Evolutionary conservation across 2,888 invertebrate genomes (phyloP), one percentile per base, ranked within the genome.

Genomic region (Chalcosyrphus nemorum): DNA sequence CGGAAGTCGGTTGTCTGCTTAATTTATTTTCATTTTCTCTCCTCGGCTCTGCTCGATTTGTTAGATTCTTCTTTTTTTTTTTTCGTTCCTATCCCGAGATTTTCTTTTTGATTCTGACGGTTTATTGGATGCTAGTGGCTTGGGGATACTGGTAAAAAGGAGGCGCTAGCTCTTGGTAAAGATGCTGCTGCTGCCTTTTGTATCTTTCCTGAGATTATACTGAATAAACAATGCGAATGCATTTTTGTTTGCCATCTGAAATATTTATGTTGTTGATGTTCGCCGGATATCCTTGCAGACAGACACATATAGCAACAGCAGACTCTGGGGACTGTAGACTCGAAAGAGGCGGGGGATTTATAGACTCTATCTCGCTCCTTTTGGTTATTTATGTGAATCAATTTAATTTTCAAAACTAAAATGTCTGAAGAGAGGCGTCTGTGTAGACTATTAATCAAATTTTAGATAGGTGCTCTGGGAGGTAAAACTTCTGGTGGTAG

Each of bases 141-240:
- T n/a, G n/a, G n/a, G n/a, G n/a, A n/a, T n/a, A n/a, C n/a, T 15
- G 24, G 15, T 24, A 38, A 7, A 15, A 52, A 68, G 61, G 38
- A 77, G 77, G 61, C 70, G 41, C 54, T 52, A 61, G 54, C 77
- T 56, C 77, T 63, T 61, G 52, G 52, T 15, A 77, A 77, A 77
- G 68, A 70, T 68, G 52, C 54, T 77, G 29, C 59, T n/a, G n/a
- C 29, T 77, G 29, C 59, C 43, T 52, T 68, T 68, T 68, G 75
- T 75, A 50, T 66, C 66, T 76, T n/a, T 59, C 41, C 41, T 19
- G 35, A 70, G 54, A 77, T 70, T 77, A 70, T 77, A 61, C 52
- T 71, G 72, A 71, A 78, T 70, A 78, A 71, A 78, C 78, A 78
- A 78, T 78, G 78, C 56, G 71, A 78, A 78, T 78, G 78, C 78